phyloP scores from a whole-genome alignment of 2,797 vertebrate genomes.

The Rhynchonycteris naso region DNA sequence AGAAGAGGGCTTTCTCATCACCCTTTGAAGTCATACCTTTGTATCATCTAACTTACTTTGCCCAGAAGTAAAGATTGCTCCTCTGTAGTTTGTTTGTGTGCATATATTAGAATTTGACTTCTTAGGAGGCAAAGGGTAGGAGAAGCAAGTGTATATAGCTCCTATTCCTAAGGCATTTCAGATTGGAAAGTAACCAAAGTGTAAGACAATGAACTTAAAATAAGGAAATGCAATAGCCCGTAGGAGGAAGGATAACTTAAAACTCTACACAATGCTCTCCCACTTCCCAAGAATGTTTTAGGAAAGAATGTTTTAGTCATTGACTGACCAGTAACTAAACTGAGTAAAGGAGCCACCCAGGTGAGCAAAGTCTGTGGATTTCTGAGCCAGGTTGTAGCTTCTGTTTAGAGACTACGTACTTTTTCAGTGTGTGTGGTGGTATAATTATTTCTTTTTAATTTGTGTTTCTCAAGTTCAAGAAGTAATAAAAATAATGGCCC shows the following conservation, averaged over 20 bases:
- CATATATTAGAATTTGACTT: constrained; percentile 34
- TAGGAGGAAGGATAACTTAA: constrained; percentile 48
- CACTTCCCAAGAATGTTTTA: constrained; percentile 52
- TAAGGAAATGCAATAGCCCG: constrained; percentile 50
- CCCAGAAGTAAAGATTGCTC: constrained; percentile 14
- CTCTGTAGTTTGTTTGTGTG: constrained; percentile 12
- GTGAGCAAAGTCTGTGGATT: constrained; percentile 20
- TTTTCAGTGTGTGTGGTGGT: constrained; percentile 29
- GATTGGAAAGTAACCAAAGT: constrained; percentile 44
- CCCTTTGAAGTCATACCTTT: constrained; percentile 40
- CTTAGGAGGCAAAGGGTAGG: not conserved
- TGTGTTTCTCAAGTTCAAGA: constrained; percentile 15
- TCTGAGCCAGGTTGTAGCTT: constrained; percentile 47
- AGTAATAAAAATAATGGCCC: constrained; percentile 26
- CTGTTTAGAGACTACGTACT: not conserved
- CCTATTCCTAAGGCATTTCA: constrained; percentile 26
- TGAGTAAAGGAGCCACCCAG: constrained; percentile 36
- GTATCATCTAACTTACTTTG: constrained; percentile 41
- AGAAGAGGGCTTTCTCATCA: constrained; percentile 37
- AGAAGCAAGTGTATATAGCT: not conserved
- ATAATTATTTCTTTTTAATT: not conserved
- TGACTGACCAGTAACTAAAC: constrained; percentile 29
- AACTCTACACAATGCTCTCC: not conserved
- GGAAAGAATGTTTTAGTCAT: constrained; percentile 63
- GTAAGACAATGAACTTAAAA: constrained; percentile 43